These are phyloP conservation scores for Ariopsis seemanni DNA, from an alignment of 2,113 vertebrate species.

Conservation along the genomic window DNA sequence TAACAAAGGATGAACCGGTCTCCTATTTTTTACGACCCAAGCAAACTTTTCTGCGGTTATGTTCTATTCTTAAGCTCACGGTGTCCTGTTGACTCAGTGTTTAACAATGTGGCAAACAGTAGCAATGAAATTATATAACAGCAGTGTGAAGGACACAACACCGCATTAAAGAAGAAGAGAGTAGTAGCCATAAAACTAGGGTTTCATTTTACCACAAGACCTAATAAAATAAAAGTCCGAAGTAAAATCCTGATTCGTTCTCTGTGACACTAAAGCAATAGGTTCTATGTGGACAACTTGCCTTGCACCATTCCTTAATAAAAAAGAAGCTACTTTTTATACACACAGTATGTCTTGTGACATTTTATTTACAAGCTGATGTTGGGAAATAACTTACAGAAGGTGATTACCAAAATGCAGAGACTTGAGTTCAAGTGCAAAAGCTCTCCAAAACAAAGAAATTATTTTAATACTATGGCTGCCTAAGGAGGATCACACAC, in stretches of 20 bases:
- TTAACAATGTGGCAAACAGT: slow-evolving; percentile 43
- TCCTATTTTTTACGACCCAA: slow-evolving; percentile 58
- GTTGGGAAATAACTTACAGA: not conserved
- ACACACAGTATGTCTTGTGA: not conserved
- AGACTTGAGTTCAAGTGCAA: not conserved
- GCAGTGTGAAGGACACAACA: slow-evolving; percentile 39
- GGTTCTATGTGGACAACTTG: not conserved
- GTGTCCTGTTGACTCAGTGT: slow-evolving; percentile 33
- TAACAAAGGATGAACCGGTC: slow-evolving; percentile 60
- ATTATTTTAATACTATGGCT: slow-evolving; percentile 10
- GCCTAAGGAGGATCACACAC: slow-evolving; percentile 34
- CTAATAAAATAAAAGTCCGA: slow-evolving; percentile 13
- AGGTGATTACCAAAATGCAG: not conserved
- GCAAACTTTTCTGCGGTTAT: slow-evolving; percentile 66
- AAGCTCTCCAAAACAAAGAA: slow-evolving; percentile 23
- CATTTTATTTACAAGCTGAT: slow-evolving; percentile 19
- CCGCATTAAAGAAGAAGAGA: slow-evolving; percentile 25
- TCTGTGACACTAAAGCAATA: not conserved
- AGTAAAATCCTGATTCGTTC: slow-evolving; percentile 23
- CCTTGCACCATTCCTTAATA: not conserved
- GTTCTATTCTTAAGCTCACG: slow-evolving; percentile 53
- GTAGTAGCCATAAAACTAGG: slow-evolving; percentile 33
- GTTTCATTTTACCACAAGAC: slow-evolving; percentile 22
- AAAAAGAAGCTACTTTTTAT: not conserved
- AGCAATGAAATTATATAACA: slow-evolving; percentile 47